Conservation (phyloP, 2,888 invertebrate species). For the Eugnorisma glareosa region DNA sequence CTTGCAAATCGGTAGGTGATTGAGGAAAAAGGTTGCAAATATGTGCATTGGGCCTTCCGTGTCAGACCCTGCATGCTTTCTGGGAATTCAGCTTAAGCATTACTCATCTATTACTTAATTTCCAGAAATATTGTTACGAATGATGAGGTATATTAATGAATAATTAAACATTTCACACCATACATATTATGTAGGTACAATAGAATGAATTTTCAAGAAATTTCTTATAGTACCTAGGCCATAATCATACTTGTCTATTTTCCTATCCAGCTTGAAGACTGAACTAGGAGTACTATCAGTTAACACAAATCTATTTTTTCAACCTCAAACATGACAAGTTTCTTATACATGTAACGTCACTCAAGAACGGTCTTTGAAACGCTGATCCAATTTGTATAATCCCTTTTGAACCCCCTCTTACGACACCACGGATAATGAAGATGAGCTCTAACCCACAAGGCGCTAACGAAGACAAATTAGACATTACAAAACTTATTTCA, state of each 20-base stretch:
- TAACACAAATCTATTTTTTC: background rate
- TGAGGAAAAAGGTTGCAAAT: conserved; percentile 55
- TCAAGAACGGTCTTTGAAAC: background rate
- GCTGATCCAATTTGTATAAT: conserved; percentile 31
- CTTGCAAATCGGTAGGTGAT: conserved; percentile 41
- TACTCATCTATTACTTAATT: conserved; percentile 30
- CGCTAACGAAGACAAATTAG: conserved; percentile 44
- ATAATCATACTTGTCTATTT: background rate
- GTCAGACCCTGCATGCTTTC: conserved; percentile 17
- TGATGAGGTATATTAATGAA: background rate
- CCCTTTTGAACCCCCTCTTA: conserved; percentile 7
- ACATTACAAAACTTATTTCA: conserved; percentile 51
- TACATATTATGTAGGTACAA: background rate
- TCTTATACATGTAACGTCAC: background rate
- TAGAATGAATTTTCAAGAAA: background rate
- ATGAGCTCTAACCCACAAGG: conserved; percentile 17
- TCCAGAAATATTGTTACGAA: background rate
- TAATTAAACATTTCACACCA: background rate
- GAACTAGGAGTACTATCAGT: background rate
- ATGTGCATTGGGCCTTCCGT: background rate
- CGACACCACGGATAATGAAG: conserved; percentile 13
- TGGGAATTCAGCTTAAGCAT: background rate
- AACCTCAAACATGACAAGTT: background rate
- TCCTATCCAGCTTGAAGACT: background rate
- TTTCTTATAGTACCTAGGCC: background rate